Evolutionary conservation across 1,140 invertebrate species (phyloP).

Genomic region (Formica exsecta): DNA sequence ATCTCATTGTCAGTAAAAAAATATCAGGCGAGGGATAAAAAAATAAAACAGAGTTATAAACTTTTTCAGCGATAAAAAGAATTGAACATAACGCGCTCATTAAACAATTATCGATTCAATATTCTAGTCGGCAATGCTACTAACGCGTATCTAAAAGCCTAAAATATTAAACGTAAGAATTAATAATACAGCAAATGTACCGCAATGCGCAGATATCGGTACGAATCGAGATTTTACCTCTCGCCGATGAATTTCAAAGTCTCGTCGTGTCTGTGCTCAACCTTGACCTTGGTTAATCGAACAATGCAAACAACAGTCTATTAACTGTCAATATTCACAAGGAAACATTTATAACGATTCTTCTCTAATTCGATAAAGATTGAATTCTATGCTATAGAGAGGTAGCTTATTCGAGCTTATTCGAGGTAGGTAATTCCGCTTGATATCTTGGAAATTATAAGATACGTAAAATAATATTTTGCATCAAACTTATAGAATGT

Average conservation of each 20-base stretch:
- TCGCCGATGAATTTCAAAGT: not conserved
- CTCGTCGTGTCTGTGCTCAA: not conserved
- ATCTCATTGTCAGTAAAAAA: not conserved
- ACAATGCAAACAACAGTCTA: not conserved
- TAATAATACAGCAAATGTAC: not conserved
- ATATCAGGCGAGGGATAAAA: not conserved
- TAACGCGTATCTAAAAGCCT: not conserved
- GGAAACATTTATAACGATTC: not conserved
- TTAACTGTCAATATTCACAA: not conserved
- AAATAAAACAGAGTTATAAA: not conserved
- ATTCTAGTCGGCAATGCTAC: not conserved
- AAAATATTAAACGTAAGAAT: not conserved
- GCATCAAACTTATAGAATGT: not conserved
- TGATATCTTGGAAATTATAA: not conserved
- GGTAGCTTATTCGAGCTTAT: too few species aligned
- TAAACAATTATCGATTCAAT: not conserved
- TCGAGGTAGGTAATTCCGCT: not conserved
- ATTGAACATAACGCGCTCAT: not conserved
- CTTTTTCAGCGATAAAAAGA: not conserved
- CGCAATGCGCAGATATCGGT: conserved; percentile 5
- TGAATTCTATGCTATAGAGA: too few species aligned
- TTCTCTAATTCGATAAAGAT: not conserved
- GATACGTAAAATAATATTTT: not conserved
- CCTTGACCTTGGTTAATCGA: not conserved
- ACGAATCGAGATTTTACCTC: not conserved